Base-by-base conservation (phyloP, 2,113 vertebrate species). In the Lycocorax pyrrhopterus region DNA sequence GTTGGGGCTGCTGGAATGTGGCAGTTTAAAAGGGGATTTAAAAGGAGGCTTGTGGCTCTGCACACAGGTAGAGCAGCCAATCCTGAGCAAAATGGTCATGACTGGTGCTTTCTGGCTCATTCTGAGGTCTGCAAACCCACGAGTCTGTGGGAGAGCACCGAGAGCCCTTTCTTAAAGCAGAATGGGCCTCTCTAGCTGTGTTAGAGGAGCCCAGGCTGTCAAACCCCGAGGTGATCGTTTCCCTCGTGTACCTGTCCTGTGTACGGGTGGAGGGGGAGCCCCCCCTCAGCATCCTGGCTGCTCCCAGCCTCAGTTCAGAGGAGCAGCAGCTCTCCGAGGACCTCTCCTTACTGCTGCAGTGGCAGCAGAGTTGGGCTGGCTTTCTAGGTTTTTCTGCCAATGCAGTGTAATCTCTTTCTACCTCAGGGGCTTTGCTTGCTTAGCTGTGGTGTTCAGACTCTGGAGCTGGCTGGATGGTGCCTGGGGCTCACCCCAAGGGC, bases 381-480 rank as follows among this genome's bases (percentile, higher is more conserved):
- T 92, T 88, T 96, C 89, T 47, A 37, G 83, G 71, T 43, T 90
- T 93, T 92, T 84, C 93, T 87, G 66, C 63, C 63, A 59, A 5
- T 43, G 60, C 86, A 68, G 49, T 33, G 23, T 25, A 41, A 67
- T 67, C 56, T 26, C 66, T 71, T 27, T 56, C 46, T 60, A 4
- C 73, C 56, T 68, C 63, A 5, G 39, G 73, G 71, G 49, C 60
- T 87, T 51, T 69, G 46, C 68, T 72, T 51, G 51, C 83, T 51
- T n/a, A 3, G 20, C n/a, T 0, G 0, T 37, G 23, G 6, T 71
- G 66, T 18, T 78, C 12, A 32, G 60, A 3, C 33, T 51, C 47
- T 76, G 41, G 84, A 16, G 85, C 41, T n/a, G 73, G 32, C 77
- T 91, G 90, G 51, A 0, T 4, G 32, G n/a, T 33, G 64, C 35